phyloP scores from a whole-genome alignment of 2,888 invertebrate species.

The Cheilosia pagana region DNA sequence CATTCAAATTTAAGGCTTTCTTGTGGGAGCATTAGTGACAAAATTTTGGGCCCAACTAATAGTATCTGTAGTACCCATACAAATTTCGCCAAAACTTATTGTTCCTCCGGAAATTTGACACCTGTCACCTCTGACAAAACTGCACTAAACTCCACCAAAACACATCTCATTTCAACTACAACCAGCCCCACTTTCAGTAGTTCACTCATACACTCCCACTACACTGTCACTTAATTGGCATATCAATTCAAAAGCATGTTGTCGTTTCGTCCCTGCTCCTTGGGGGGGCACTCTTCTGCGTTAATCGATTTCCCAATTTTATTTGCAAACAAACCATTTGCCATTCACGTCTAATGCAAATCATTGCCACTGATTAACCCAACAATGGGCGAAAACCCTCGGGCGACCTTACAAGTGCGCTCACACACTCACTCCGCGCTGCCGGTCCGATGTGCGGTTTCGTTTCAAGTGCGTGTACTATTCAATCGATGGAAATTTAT shows the following conservation, averaged over 20 bases:
- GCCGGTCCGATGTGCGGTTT: slow-evolving; percentile 25
- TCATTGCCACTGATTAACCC: slow-evolving; percentile 72
- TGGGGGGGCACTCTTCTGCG: neutral
- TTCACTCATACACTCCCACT: neutral
- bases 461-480: slow-evolving; percentile 55
- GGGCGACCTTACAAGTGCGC: slow-evolving; percentile 49
- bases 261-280: neutral
- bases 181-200: no score
- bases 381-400: slow-evolving; percentile 57
- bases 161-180: no score
- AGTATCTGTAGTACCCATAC: no score
- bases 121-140: no score
- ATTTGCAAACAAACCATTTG: slow-evolving; percentile 64
- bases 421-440: slow-evolving; percentile 6
- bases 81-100: no score
- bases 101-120: no score
- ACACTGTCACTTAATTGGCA: slow-evolving; percentile 49
- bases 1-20: no score
- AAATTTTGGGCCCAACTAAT: no score
- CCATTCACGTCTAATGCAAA: slow-evolving; percentile 72
- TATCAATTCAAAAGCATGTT: slow-evolving; percentile 55
- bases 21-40: no score
- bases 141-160: no score
- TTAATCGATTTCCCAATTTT: slow-evolving; percentile 67
- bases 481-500: slow-evolving; percentile 57